A percentile compares a stretch with the other conserved stretches of the same genome.
Conservation (phyloP, 2,113 vertebrate genomes). For the Tetrao urogallus region DNA sequence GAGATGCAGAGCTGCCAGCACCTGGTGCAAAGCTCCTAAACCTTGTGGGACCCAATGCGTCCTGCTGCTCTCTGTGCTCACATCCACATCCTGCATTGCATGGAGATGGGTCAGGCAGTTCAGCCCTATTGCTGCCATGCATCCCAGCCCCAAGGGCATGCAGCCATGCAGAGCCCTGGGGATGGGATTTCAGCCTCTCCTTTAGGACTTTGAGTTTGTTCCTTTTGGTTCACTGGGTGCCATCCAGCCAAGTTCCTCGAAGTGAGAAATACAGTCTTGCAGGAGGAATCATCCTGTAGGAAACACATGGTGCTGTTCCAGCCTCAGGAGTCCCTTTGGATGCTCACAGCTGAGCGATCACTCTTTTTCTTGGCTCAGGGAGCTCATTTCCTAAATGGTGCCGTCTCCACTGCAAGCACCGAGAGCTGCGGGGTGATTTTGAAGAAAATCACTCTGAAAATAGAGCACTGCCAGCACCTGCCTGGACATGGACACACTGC, state of each 20-base stretch:
- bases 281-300: not conserved
- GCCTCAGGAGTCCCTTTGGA: not conserved
- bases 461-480: not conserved
- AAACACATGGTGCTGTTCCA: not conserved
- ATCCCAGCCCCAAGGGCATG: not conserved
- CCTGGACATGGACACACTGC: rapidly evolving
- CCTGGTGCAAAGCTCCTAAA: not conserved
- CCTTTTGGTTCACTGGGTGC: rapidly evolving
- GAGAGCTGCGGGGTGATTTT: rapidly evolving
- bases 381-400: not conserved
- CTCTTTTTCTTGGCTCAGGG: not conserved
- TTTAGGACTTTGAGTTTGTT: not conserved
- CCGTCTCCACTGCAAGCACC: rapidly evolving
- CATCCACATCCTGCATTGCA: not conserved
- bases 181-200: not conserved
- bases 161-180: not conserved
- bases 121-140: not conserved
- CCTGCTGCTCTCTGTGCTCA: rapidly evolving
- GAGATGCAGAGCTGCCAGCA: not conserved
- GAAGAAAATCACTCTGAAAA: not conserved
- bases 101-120: not conserved
- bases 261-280: not conserved
- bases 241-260: not conserved
- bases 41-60: not conserved
- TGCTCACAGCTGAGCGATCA: rapidly evolving